Evolutionary conservation across 1,140 invertebrate species (phyloP).

Genomic region (Heterodera schachtii): DNA sequence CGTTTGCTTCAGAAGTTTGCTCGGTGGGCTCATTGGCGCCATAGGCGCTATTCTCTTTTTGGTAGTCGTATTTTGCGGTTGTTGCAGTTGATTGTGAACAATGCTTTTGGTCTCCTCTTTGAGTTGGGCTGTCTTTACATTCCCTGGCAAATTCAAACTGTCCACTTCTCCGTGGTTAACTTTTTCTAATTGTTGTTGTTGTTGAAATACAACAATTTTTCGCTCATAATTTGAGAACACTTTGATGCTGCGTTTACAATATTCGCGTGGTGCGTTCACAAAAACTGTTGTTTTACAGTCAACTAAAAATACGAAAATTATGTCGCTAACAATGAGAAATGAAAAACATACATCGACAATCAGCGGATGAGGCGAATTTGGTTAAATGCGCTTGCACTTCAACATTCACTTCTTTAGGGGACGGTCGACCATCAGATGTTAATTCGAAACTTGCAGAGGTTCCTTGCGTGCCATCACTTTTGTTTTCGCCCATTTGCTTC

Average conservation of each 20-base stretch:
- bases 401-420: not conserved
- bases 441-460: not conserved
- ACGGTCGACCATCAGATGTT: not conserved
- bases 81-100: not conserved
- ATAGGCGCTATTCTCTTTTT: conserved; percentile 12
- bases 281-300: not conserved
- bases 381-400: not conserved
- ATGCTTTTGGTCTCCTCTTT: not conserved
- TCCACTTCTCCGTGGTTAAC: not conserved
- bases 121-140: not conserved
- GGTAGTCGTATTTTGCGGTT: not conserved
- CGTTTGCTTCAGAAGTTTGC: not conserved
- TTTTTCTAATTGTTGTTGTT: conserved; percentile 1
- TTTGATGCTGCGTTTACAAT: not conserved
- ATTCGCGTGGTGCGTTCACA: not conserved
- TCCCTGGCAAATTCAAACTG: not conserved
- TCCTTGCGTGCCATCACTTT: not conserved
- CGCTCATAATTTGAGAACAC: not conserved
- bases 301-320: not conserved
- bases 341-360: not conserved
- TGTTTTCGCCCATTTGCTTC: not conserved
- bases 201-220: not conserved
- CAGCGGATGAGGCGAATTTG: not conserved
- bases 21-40: conserved; percentile 20
- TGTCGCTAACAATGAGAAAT: not conserved